Conservation (phyloP, 2,113 vertebrate genomes). For the Cephalopterus ornatus region DNA sequence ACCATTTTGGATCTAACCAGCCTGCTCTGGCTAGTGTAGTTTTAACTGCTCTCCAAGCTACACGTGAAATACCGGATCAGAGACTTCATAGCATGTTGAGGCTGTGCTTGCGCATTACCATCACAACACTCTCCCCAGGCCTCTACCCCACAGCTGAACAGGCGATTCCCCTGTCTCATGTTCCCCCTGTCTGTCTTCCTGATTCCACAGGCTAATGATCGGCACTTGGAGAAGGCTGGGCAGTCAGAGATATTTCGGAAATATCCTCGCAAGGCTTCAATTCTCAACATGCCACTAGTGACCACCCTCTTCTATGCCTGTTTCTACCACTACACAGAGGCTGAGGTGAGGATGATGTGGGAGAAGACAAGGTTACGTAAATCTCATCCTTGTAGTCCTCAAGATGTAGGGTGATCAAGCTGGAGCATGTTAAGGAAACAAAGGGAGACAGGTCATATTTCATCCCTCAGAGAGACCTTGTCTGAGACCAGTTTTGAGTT, state of each 20-base stretch:
- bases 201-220: slow-evolving; percentile 80
- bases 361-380: neutral
- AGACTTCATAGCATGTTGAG: neutral
- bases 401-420: neutral
- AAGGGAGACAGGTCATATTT: no score
- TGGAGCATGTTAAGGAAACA: neutral
- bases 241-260: slow-evolving; percentile 88
- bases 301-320: slow-evolving; percentile 95
- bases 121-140: neutral
- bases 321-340: slow-evolving; percentile 91
- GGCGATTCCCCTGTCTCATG: neutral
- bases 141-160: neutral
- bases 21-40: neutral
- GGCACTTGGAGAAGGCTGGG: slow-evolving; percentile 77
- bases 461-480: neutral
- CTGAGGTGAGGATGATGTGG: slow-evolving; percentile 72
- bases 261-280: slow-evolving; percentile 90
- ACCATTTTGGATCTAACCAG: neutral
- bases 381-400: neutral
- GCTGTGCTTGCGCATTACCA: neutral
- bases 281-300: slow-evolving; percentile 93
- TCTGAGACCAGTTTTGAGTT: neutral
- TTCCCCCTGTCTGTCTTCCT: neutral
- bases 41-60: neutral
- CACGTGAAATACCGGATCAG: neutral